Conservation (phyloP, 2,113 vertebrate species). For the Furnarius figulus region DNA sequence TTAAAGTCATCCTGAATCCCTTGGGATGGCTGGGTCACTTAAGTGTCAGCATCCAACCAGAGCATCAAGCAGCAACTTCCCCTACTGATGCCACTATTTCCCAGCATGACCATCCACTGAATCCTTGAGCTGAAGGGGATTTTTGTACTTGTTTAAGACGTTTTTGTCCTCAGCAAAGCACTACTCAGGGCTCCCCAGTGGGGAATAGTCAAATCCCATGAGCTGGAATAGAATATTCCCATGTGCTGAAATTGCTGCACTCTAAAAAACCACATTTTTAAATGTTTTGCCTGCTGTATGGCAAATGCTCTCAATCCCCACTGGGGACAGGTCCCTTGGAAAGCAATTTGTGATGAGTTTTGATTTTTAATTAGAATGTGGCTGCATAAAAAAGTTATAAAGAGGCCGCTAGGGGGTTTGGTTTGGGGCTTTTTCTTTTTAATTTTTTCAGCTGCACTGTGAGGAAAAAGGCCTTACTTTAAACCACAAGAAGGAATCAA, state of each 20-base stretch:
- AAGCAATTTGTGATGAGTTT: slow-evolving; percentile 30
- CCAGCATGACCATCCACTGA: background rate
- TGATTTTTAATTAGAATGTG: slow-evolving; percentile 36
- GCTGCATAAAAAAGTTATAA: background rate
- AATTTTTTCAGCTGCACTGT: background rate
- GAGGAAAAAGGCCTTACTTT: background rate
- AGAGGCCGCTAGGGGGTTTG: background rate
- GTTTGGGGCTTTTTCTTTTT: background rate
- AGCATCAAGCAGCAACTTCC: background rate
- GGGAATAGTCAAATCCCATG: background rate
- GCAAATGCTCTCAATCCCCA: background rate
- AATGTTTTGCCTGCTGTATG: background rate
- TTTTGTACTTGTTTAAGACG: background rate
- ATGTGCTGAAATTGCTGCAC: background rate
- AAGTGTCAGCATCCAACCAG: background rate
- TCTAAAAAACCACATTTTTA: background rate
- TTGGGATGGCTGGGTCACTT: background rate
- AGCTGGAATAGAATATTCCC: background rate
- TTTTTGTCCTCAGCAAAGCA: background rate
- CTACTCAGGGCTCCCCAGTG: background rate
- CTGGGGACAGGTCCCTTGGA: background rate
- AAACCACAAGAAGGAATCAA: background rate
- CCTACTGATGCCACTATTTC: background rate
- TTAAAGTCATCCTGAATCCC: background rate
- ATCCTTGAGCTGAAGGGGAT: background rate